Conservation (phyloP, 1,140 invertebrate species). For the Polypedilum pembai region DNA sequence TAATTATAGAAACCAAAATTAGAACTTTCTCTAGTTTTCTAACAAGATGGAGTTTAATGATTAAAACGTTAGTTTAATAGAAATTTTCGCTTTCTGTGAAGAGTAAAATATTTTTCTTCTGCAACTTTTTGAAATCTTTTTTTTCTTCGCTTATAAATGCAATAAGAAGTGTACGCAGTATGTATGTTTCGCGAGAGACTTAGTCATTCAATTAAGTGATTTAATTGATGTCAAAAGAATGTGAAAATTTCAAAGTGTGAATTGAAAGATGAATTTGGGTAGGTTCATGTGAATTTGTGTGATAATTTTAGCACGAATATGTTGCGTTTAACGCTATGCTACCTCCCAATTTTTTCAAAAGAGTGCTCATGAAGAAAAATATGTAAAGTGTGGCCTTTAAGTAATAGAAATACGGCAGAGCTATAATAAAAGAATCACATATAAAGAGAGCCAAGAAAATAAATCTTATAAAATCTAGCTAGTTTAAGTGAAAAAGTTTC, state of each 20-base stretch:
- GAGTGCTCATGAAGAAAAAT: neutral
- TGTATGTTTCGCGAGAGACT: too few species aligned
- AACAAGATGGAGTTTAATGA: neutral
- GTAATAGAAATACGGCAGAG: neutral
- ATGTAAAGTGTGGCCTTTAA: neutral
- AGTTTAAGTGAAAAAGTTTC: neutral
- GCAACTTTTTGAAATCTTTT: too few species aligned
- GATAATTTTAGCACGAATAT: neutral
- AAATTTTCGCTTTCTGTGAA: neutral
- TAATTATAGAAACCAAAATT: neutral
- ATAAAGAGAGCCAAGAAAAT: neutral
- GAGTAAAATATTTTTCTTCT: slow-evolving; percentile 2
- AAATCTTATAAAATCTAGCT: neutral
- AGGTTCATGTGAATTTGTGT: neutral
- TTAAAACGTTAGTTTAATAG: neutral
- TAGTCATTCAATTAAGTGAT: too few species aligned
- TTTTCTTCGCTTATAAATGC: too few species aligned
- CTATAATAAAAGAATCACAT: neutral
- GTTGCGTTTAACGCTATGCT: slow-evolving; percentile 3
- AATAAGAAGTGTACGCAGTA: too few species aligned
- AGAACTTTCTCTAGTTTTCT: neutral
- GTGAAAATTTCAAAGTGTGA: neutral
- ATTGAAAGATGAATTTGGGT: neutral
- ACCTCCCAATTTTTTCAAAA: neutral
- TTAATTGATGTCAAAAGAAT: too few species aligned